Base-by-base conservation (phyloP, 2,113 vertebrate species). In the Carassius carassius region DNA sequence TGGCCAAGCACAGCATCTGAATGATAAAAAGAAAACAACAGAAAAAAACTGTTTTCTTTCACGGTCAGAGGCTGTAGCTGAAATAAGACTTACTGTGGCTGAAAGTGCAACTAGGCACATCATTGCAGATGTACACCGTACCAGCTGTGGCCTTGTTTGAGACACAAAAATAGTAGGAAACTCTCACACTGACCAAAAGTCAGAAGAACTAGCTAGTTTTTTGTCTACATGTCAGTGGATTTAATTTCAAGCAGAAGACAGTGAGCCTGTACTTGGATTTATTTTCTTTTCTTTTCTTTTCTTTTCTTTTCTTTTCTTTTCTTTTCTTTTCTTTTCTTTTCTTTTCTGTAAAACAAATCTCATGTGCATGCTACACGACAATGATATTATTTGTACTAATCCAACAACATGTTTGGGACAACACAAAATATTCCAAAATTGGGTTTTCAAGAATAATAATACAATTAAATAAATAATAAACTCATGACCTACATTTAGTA, bases 101-200 rank as follows among this genome's bases (percentile, higher is more conserved):
- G 41, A 80, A 80, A 65, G 78, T 80, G 78, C 78, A 80, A 65
- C 67, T 19, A 29, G 67, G 78, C 56, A 74, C 81, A 87, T 65
- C 78, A 51, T 65, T 41, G 75, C 65, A 54, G 63, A 84, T 16
- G 44, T 14, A 60, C 32, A n/a, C 51, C 67, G 21, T 13, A 51
- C 81, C 81, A 84, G 86, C 86, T 84, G 86, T 80, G 86, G 69
- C 85, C 85, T 83, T 86, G 37, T 83, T 80, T 49, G 8, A 65
- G 7, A 47, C 2, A 44, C 65, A 21, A 49, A 83, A 47, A 47
- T 74, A 83, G 19, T 14, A 70, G 35, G 35, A 44, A 49, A 16
- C 62, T 44, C 54, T 54, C 63, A 14, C 12, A 67, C 63, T 29
- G n/a, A 67, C 25, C 12, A 19, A 23, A 65, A 7, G 4, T 76